phyloP scores from a whole-genome alignment of 2,888 invertebrate genomes.

The Rotaria socialis region DNA sequence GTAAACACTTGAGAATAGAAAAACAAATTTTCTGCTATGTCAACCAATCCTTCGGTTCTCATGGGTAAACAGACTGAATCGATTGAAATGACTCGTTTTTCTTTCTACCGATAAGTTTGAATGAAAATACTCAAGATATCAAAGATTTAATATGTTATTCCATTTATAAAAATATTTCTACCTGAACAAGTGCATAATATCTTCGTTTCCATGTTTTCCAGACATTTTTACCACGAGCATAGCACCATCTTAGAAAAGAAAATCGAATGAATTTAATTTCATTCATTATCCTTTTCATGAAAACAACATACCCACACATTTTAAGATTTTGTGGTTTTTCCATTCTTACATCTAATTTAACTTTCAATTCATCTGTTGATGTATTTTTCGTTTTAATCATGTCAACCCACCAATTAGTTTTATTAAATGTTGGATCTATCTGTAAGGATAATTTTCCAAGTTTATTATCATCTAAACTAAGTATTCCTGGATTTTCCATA shows the following conservation, averaged over 20 bases:
- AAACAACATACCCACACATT: conserved; percentile 76
- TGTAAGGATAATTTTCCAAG: conserved; percentile 72
- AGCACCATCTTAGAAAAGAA: conserved; percentile 49
- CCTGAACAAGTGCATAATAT: conserved; percentile 95
- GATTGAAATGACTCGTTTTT: no score
- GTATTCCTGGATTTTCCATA: conserved; percentile 91
- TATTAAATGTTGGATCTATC: conserved; percentile 65
- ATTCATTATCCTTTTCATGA: no score
- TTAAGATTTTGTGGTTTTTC: conserved; percentile 99
- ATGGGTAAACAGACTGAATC: no score
- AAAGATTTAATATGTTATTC: no score
- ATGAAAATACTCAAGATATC: no score
- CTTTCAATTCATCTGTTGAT: conserved; percentile 77
- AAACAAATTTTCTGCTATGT: no score
- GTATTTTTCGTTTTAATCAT: conserved; percentile 70
- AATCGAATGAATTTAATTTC: background rate
- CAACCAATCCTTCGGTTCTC: no score
- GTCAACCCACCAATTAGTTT: conserved; percentile 81
- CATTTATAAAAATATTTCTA: conserved; percentile 55
- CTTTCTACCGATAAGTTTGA: background rate
- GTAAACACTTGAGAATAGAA: no score
- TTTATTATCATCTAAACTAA: conserved; percentile 69
- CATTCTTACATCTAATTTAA: conserved; percentile 94
- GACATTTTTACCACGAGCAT: conserved; percentile 73
- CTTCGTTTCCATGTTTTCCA: conserved; percentile 99